Percentiles rank a stretch among this genome's conserved stretches.
phyloP scores from a whole-genome alignment of 2,113 vertebrate genomes.

The Scolopax mira region DNA sequence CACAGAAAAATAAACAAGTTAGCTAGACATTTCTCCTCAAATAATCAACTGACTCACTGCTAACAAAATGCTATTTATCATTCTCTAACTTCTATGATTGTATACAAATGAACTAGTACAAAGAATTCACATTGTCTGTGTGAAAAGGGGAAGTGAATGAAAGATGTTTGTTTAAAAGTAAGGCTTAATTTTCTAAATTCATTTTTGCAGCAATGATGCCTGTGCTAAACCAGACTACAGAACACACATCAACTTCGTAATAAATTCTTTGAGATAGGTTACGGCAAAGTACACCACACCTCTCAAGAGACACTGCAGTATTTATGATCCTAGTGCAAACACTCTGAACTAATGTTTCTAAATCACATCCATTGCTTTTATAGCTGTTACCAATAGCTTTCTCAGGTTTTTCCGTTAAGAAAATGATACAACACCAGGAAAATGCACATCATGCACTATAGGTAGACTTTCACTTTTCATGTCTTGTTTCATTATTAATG shows the following conservation, averaged over 20 bases:
- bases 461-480: neutral
- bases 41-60: neutral
- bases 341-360: neutral
- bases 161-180: neutral
- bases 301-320: neutral
- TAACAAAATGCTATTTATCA: neutral
- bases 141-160: neutral
- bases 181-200: neutral
- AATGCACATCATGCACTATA: accelerated
- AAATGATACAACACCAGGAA: neutral
- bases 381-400: neutral
- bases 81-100: neutral
- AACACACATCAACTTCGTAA: neutral
- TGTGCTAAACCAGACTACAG: neutral
- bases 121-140: neutral
- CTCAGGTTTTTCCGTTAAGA: neutral
- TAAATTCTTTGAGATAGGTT: neutral
- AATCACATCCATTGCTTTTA: neutral
- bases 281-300: neutral
- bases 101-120: neutral
- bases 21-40: neutral
- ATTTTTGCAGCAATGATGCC: neutral
- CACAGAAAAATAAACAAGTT: neutral
- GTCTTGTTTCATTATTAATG: neutral
- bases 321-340: neutral